A percentile compares a stretch with the other conserved stretches of the same genome.
Evolutionary conservation across 2,888 invertebrate genomes (phyloP).

Genomic region (Caenorhabditis japonica): DNA sequence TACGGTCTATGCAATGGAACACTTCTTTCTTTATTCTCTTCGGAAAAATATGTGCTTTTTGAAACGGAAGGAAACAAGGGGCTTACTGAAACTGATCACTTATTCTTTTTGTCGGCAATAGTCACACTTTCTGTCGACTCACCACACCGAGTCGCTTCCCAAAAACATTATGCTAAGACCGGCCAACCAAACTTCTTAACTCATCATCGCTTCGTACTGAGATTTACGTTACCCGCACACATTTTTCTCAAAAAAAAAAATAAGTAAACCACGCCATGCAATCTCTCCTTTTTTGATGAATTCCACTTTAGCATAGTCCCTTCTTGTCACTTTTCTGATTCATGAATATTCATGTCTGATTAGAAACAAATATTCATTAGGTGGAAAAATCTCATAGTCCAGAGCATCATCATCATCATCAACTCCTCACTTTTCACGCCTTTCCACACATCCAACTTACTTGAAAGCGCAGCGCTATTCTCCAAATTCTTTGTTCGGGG

Average conservation of each 20-base stretch:
- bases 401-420: not conserved
- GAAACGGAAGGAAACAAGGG: slow-evolving; percentile 28
- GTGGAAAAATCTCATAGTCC: slow-evolving; percentile 1
- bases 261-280: not conserved
- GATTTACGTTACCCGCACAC: slow-evolving; percentile 38
- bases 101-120: slow-evolving; percentile 53
- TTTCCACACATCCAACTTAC: slow-evolving; percentile 3
- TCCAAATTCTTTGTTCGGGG: slow-evolving; percentile 35
- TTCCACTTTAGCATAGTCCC: slow-evolving; percentile 1
- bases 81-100: slow-evolving; percentile 52
- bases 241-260: slow-evolving; percentile 10
- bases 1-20: slow-evolving; percentile 12
- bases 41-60: slow-evolving; percentile 28
- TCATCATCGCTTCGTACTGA: slow-evolving; percentile 45
- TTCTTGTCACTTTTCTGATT: slow-evolving; percentile 8
- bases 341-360: slow-evolving; percentile 46
- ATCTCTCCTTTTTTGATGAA: not conserved
- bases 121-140: slow-evolving; percentile 37
- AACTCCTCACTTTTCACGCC: not conserved
- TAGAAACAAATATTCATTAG: slow-evolving; percentile 45
- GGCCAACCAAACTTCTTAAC: slow-evolving; percentile 50
- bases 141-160: slow-evolving; percentile 14
- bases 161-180: slow-evolving; percentile 52
- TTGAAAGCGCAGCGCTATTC: slow-evolving; percentile 9
- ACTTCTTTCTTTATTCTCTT: not conserved